Base-by-base conservation (phyloP, 2,113 vertebrate genomes). In the Agapornis roseicollis region DNA sequence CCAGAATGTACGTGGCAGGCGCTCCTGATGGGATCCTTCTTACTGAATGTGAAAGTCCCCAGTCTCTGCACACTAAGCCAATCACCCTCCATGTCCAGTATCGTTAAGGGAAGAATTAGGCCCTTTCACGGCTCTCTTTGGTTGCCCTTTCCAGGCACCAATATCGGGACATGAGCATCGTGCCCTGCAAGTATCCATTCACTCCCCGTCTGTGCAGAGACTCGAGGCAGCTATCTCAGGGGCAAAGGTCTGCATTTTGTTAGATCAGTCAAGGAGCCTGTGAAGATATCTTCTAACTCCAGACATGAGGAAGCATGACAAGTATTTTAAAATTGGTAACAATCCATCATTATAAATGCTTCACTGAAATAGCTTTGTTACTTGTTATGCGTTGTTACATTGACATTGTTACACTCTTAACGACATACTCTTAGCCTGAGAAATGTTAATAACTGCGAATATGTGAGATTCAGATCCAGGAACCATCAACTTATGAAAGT, bases 1-100 rank as follows among this genome's bases (percentile, higher is more conserved):
- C 39, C 49, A 44, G 23, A 84, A 65, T 11, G 29, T 85, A 87
- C 73, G 37, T 2, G 8, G n/a, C 61, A 55, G 88, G 50, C 10
- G 1, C 13, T 88, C 49, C 64, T 7, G 2, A 29, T 33, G 82
- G 58, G 64, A 83, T 17, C 31, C 11, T 61, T 76, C 88, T 46
- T 80, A 37, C 72, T 83, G n/a, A 60, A 46, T 4, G 1, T 70
- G 76, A 49, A 93, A 74, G 33, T 74, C 55, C 66, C 18, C 52
- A 18, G 66, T 31, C 28, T 73, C 71, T 0, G 0, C 1, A 7
- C 60, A 47, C 55, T 56, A 17, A 72, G 20, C 50, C 0, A 0
- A 25, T 90, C 37, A n/a, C 60, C 35, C 60, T 71, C 23, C 31
- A 28, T 0, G 1, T 20, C 27, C 3, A 0, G 44, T 86, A 44